These are phyloP conservation scores for Lycophotia porphyrea DNA, from an alignment of 2,888 invertebrate genomes.

Conservation along the genomic window DNA sequence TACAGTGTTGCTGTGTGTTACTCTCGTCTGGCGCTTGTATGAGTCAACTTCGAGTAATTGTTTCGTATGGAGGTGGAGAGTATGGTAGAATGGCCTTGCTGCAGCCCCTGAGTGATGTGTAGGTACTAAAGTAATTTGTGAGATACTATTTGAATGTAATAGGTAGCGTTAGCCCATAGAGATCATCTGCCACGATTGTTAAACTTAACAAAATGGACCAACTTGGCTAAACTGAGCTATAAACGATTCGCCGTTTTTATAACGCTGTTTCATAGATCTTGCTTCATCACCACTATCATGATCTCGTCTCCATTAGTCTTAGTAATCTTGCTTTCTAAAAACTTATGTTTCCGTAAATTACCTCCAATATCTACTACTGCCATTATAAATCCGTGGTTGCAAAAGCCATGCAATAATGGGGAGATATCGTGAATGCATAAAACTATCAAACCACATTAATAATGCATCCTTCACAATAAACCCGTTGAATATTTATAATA, in stretches of 20 bases:
- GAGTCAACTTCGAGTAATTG: constrained; percentile 36
- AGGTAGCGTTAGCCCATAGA: not conserved
- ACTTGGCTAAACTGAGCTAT: no score
- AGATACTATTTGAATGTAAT: not conserved
- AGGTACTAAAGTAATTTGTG: not conserved
- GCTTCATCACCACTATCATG: not conserved
- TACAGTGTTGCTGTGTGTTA: constrained; percentile 25
- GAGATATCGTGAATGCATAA: constrained; percentile 55
- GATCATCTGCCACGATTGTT: not conserved
- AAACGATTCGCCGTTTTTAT: not conserved
- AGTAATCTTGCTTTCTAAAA: not conserved
- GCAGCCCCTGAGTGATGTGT: not conserved
- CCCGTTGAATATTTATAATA: constrained; percentile 30
- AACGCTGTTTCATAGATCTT: not conserved
- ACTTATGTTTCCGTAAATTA: not conserved
- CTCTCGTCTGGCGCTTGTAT: constrained; percentile 13
- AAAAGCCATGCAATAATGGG: constrained; percentile 25
- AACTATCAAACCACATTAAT: constrained; percentile 37
- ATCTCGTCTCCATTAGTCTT: not conserved
- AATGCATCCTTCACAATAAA: constrained; percentile 30
- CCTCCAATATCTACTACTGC: not conserved
- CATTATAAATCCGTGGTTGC: not conserved
- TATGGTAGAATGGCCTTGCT: constrained; percentile 18
- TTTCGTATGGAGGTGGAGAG: constrained; percentile 11
- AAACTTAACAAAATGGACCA: not conserved